Evolutionary conservation across 2,113 vertebrate species (phyloP).

Genomic region (Propithecus coquereli): DNA sequence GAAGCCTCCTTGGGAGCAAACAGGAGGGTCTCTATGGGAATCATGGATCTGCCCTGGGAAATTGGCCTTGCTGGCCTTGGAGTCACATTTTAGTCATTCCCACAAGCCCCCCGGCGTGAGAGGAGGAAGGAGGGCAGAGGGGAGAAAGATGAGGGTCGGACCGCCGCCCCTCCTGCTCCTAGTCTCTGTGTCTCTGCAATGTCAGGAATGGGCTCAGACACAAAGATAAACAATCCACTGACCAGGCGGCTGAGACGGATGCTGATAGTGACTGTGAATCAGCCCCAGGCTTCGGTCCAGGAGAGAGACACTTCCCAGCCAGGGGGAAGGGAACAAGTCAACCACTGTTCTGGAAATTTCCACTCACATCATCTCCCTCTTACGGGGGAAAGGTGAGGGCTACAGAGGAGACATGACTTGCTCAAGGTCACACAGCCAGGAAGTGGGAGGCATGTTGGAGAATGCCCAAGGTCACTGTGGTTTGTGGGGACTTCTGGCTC

Average conservation of each 20-base stretch:
- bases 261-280: conserved; percentile 53
- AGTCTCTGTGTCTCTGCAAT: not conserved
- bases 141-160: not conserved
- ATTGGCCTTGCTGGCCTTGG: not conserved
- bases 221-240: conserved; percentile 62
- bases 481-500: rapidly evolving
- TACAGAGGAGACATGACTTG: not conserved
- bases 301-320: conserved; percentile 17
- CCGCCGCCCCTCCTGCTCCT: not conserved
- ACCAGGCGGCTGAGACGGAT: not conserved
- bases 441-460: not conserved
- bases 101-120: conserved; percentile 31
- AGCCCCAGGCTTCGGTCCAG: conserved; percentile 54
- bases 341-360: conserved; percentile 61
- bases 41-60: conserved; percentile 48
- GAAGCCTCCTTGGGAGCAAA: not conserved
- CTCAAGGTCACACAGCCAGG: not conserved
- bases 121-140: not conserved
- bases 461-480: not conserved
- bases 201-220: conserved; percentile 58
- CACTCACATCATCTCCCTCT: not conserved
- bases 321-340: not conserved
- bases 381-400: not conserved
- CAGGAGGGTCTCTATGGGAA: not conserved
- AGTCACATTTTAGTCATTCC: conserved; percentile 26